Evolutionary conservation across 2,113 vertebrate genomes (phyloP), one percentile per base, ranked within the genome.

Genomic region (Semnopithecus entellus): DNA sequence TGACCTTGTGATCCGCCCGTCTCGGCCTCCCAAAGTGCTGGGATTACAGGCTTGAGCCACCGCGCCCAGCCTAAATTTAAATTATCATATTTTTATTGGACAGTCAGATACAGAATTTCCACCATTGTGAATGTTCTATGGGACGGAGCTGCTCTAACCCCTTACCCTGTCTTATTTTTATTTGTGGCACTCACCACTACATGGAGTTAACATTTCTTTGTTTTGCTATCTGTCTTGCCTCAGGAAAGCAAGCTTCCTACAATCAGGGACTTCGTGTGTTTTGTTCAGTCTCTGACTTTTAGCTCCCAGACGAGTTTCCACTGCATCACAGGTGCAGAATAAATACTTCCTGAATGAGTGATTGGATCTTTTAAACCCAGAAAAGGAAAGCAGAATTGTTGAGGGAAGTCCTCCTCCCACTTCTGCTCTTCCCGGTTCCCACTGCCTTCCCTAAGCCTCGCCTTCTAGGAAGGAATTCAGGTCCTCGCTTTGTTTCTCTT

Each of bases 221-320:
- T 90, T 61, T 94, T 82, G 30, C 75, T 83, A 30, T 18, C 91
- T 81, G 40, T 85, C n/a, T 93, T n/a, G n/a, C 40, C 32, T 55
- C 40, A 45, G 7, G 48, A 61, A 78, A 93, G 70, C 30, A 79
- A 90, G 18, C 16, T 35, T 32, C 52, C 0, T 70, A 11, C 7
- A 45, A 25, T 32, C 78, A 88, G 55, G 57, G 17, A 55, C 17
- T 85, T 84, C 3, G 5, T 75, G 18, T 94, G 25, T 75, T 92
- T 91, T 93, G 50, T 84, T 88, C n/a, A 75, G 1, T 79, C 45
- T 97, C 84, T 72, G 79, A 16, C 82, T 73, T 90, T 83, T 32
- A 81, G 72, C 27, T 81, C n/a, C 18, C 55, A 61, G 32, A 52
- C 55, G 66, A 95, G 48, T 48, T 40, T 5, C 35, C 78, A 23